Evolutionary conservation across 2,797 vertebrate genomes (phyloP).

Genomic region (Euphonia xanthogaster): DNA sequence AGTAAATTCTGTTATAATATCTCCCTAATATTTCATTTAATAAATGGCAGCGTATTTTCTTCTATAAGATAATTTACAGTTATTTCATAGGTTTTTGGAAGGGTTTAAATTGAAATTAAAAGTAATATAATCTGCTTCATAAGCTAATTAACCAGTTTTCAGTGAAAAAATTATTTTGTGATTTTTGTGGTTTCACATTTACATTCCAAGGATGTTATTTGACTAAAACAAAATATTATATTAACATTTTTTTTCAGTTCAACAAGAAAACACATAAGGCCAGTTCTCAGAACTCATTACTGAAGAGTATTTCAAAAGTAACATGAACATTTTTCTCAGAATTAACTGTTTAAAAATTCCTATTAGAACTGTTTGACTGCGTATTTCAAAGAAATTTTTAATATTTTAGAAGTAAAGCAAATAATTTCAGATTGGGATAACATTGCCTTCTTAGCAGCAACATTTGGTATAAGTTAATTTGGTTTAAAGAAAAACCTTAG

Average conservation of each 20-base stretch:
- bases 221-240: background rate
- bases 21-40: background rate
- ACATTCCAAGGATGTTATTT: background rate
- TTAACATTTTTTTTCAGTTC: background rate
- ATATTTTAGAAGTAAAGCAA: background rate
- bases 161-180: background rate
- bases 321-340: background rate
- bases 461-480: background rate
- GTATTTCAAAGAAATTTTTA: conserved; percentile 10
- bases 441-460: background rate
- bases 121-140: background rate
- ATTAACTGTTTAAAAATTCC: background rate
- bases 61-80: background rate
- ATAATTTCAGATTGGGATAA: background rate
- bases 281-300: background rate
- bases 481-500: background rate
- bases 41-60: background rate
- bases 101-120: background rate
- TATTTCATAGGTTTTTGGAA: background rate
- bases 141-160: background rate
- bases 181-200: background rate
- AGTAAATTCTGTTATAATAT: background rate
- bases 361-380: background rate
- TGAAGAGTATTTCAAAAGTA: background rate
- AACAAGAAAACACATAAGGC: background rate